These are phyloP conservation scores for Scarus forsteni DNA, from an alignment of 2,797 vertebrate genomes.

Conservation along the genomic window DNA sequence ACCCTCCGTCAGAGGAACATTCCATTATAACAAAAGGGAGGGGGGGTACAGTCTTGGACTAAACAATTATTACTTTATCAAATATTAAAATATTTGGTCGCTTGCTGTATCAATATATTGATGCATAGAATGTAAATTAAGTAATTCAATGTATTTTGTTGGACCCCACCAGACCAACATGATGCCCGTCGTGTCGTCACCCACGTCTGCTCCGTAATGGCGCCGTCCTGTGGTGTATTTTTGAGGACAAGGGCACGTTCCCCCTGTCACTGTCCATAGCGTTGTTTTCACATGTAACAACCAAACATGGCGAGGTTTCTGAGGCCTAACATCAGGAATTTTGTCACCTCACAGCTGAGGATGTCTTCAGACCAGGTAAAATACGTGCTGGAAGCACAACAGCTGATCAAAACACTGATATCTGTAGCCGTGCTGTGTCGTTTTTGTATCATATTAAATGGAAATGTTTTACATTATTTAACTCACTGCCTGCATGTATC, in stretches of 20 bases:
- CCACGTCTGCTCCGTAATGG: constrained; percentile 62
- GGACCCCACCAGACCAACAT: neutral
- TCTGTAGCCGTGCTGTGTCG: neutral
- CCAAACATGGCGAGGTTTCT: constrained; percentile 78
- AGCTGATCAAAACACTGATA: neutral
- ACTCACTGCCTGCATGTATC: neutral
- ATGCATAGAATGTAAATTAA: accelerated
- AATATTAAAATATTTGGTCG: accelerated
- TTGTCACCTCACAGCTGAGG: constrained; percentile 77
- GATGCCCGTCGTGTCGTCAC: neutral
- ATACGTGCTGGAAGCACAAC: neutral
- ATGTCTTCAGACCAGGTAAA: constrained; percentile 82
- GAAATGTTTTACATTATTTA: neutral
- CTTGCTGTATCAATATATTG: accelerated
- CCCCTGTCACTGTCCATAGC: constrained; percentile 1
- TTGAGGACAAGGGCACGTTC: constrained; percentile 65
- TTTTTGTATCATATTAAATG: neutral
- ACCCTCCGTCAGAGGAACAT: constrained; percentile 14
- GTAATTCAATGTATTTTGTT: accelerated
- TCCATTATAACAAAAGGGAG: constrained; percentile 50
- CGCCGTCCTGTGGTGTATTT: constrained; percentile 51
- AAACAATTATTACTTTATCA: too few relatives aligned
- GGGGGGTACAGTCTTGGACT: too few relatives aligned
- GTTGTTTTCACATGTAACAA: constrained; percentile 4
- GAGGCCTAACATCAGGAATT: constrained; percentile 70